Evolutionary conservation across 2,888 invertebrate species (phyloP), one percentile per base, ranked within the genome.

Genomic region (Conistra vaccinii): DNA sequence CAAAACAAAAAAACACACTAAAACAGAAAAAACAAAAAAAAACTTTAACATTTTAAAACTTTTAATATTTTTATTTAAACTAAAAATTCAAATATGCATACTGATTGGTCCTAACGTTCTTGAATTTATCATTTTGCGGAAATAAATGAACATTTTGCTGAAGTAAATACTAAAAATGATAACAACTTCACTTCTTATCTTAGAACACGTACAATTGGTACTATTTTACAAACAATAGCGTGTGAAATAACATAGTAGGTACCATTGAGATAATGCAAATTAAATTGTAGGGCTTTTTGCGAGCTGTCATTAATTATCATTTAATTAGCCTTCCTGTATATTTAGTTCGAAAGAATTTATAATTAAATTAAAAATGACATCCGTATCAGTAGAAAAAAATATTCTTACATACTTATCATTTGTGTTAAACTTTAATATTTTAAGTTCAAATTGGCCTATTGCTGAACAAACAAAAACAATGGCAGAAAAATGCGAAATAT

Each of bases 171-270:
- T 55, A 26, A 42, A 29, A 63, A 35, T n/a, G n/a, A 74, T 53
- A 53, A 74, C 42, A 53, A 14, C 4, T n/a, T n/a, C 3, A 23
- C 5, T 26, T 29, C 4, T 26, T 23, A 12, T 45, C 51, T 53
- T 14, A 55, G n/a, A 81, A 20, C 65, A 60, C 62, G 29, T 63
- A 63, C 55, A 68, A 68, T 58, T 39, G 53, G n/a, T 61, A 48
- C 12, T 14, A 32, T 51, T 55, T 48, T 53, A 10, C 55, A 73
- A 66, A 87, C 73, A 85, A 82, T 78, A 32, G 62, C 83, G 71
- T 85, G 76, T 45, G 80, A 85, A 80, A 73, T 39, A 42, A 58
- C 26, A 4, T 73, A 29, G 23, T n/a, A n/a, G n/a, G n/a, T n/a
- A 32, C 29, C 26, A 45, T 61, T 62, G 35, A 67, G 51, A 77